Evolutionary conservation across 2,888 invertebrate species (phyloP).

Genomic region (Pimpla rufipes): DNA sequence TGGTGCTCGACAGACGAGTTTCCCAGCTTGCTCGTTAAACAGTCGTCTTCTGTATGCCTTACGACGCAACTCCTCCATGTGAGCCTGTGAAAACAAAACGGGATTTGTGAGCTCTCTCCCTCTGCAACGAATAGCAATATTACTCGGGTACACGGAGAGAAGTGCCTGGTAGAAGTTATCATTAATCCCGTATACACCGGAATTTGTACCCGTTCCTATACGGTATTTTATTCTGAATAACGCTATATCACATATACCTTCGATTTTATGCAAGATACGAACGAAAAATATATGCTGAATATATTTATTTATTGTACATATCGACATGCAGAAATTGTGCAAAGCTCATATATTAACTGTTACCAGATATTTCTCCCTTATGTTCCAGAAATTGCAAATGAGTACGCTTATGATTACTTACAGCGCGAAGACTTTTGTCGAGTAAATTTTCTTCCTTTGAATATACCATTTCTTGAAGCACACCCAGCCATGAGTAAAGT

Average conservation of each 20-base stretch:
- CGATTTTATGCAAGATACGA: too few relatives aligned
- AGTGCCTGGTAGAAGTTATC: too few relatives aligned
- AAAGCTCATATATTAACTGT: too few relatives aligned
- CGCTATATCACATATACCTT: too few relatives aligned
- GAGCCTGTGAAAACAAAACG: constrained; percentile 87
- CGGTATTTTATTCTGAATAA: too few relatives aligned
- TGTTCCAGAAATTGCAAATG: constrained; percentile 23
- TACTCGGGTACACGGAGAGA: not conserved
- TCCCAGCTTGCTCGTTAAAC: constrained; percentile 93
- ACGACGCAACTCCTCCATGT: constrained; percentile 91
- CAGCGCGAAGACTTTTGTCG: constrained; percentile 90
- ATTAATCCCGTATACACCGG: too few relatives aligned
- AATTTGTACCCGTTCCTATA: too few relatives aligned
- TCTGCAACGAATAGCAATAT: not conserved
- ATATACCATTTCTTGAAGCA: constrained; percentile 92
- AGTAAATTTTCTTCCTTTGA: constrained; percentile 91
- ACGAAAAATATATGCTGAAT: too few relatives aligned
- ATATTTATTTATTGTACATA: too few relatives aligned
- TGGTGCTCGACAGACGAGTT: constrained; percentile 89
- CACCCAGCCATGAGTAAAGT: constrained; percentile 93
- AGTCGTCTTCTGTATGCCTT: constrained; percentile 90
- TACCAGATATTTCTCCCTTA: too few relatives aligned
- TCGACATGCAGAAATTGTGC: too few relatives aligned
- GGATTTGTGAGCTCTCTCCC: constrained; percentile 25
- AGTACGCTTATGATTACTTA: constrained; percentile 81